A percentile compares a stretch with the other conserved stretches of the same genome.
Evolutionary conservation across 2,113 vertebrate genomes (phyloP).

Genomic region (Cryptomyrus ogoouensis): DNA sequence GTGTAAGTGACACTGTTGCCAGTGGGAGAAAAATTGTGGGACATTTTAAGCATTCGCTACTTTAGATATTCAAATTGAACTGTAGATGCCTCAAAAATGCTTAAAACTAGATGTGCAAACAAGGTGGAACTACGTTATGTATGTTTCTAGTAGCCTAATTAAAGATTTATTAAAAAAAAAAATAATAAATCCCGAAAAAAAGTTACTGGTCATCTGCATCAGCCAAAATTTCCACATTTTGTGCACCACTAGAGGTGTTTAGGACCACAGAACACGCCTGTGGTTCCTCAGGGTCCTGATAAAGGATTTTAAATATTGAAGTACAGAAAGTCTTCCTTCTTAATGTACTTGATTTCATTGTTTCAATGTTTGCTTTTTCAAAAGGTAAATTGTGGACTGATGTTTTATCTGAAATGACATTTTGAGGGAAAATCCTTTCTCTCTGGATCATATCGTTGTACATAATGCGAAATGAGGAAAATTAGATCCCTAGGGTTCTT

Average conservation of each 20-base stretch:
- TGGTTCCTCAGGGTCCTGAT: background rate
- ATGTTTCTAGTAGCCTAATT: too few species aligned
- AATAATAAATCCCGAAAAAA: too few species aligned
- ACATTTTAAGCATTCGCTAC: too few species aligned
- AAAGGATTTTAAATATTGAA: background rate
- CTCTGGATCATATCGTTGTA: background rate
- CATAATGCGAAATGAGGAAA: background rate
- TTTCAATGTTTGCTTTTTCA: background rate
- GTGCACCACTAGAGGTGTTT: background rate
- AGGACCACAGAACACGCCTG: background rate
- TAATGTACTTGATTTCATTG: background rate
- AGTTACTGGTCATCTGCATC: background rate
- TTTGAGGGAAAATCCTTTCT: background rate
- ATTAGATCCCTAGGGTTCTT: constrained; percentile 41
- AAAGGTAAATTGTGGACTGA: background rate
- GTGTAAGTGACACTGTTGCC: too few species aligned
- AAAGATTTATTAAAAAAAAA: too few species aligned
- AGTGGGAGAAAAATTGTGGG: too few species aligned
- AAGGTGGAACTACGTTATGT: too few species aligned
- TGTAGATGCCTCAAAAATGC: too few species aligned
- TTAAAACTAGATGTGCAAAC: too few species aligned
- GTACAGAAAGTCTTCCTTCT: background rate
- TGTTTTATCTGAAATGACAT: background rate
- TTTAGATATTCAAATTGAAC: too few species aligned
- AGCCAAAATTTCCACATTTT: background rate